Evolutionary conservation across 2,113 vertebrate species (phyloP).

Genomic region (Hydrolagus affinis): DNA sequence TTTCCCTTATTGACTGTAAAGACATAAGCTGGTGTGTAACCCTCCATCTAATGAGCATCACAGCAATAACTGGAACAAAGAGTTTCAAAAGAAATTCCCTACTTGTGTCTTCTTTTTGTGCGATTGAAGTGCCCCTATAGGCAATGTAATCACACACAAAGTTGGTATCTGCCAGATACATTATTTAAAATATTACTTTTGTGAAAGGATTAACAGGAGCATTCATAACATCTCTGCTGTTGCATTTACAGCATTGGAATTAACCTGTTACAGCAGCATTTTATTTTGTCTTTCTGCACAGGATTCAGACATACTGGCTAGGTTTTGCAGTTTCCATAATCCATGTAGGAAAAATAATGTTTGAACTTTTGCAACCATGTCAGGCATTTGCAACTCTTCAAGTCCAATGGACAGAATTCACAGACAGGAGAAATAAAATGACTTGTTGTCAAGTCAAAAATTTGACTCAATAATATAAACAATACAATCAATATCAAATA

Average conservation of each 20-base stretch:
- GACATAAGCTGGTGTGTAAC: not conserved
- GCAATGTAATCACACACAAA: not conserved
- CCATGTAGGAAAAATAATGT: no score
- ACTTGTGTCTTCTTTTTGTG: not conserved
- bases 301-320: not conserved
- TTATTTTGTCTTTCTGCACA: not conserved
- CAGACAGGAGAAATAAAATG: no score
- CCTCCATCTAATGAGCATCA: not conserved
- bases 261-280: not conserved
- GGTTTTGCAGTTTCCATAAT: not conserved
- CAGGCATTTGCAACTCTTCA: no score
- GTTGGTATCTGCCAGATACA: not conserved
- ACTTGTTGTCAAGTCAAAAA: no score
- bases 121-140: conserved; percentile 1
- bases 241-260: not conserved
- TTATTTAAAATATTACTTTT: not conserved
- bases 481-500: no score
- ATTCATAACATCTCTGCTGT: not conserved
- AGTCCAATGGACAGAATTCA: no score
- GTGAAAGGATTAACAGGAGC: not conserved
- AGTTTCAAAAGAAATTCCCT: conserved; percentile 6
- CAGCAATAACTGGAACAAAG: conserved; percentile 4
- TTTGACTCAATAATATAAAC: no score
- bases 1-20: conserved; percentile 22
- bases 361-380: not conserved